A percentile compares a stretch with the other conserved stretches of the same genome.
Evolutionary conservation across 23 tunicate species (phyloP).

Genomic region (Trididemnum nubilum): DNA sequence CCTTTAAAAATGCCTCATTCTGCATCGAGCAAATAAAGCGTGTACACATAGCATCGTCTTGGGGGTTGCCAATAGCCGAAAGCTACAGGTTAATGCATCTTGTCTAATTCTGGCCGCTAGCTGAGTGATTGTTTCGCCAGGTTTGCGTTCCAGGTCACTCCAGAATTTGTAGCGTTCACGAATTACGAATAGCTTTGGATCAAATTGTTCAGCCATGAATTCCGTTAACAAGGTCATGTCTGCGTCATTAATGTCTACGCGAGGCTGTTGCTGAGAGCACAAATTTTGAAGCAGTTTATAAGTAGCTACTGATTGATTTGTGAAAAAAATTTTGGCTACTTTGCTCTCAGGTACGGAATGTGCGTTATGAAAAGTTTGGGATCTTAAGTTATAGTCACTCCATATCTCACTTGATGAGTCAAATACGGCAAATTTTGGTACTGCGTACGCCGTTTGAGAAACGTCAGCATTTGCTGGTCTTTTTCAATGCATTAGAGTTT

Average conservation of each 20-base stretch:
- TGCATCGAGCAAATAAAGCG: constrained; percentile 14
- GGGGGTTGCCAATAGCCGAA: too few relatives aligned
- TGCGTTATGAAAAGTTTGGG: constrained; percentile 22
- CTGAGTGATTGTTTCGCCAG: constrained; percentile 32
- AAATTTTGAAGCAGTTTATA: constrained; percentile 13
- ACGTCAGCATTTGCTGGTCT: too few relatives aligned
- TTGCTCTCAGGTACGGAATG: constrained; percentile 29
- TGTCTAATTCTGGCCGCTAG: constrained; percentile 50
- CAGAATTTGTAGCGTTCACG: constrained; percentile 43
- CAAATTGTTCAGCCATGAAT: constrained; percentile 35
- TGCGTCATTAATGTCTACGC: constrained; percentile 8
- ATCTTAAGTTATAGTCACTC: constrained; percentile 25
- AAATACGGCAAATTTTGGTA: constrained; percentile 30
- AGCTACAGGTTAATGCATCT: constrained; percentile 42
- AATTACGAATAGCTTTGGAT: constrained; percentile 43
- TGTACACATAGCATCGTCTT: too few relatives aligned
- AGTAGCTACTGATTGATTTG: constrained; percentile 12
- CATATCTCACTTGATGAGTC: constrained; percentile 26
- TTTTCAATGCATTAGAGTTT: too few relatives aligned
- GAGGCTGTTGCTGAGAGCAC: constrained; percentile 10
- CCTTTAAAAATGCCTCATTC: too few relatives aligned
- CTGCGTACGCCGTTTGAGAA: background rate
- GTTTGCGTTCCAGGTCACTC: constrained; percentile 37
- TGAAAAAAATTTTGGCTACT: constrained; percentile 31
- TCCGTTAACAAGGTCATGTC: background rate